Conservation (phyloP, 2,797 vertebrate genomes). For the Etheostoma nigrum region DNA sequence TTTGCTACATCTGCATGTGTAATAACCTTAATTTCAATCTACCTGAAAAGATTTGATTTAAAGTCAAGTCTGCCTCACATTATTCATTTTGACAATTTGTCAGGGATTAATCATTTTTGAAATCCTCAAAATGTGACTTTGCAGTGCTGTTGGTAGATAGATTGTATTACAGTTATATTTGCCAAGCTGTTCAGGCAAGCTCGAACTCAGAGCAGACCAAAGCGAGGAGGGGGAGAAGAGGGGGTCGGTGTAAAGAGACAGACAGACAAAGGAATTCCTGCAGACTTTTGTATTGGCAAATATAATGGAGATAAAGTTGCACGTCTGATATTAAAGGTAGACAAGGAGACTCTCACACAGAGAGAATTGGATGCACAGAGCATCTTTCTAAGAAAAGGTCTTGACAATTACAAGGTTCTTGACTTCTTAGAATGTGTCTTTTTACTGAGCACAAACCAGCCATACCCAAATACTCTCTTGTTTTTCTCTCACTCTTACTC, state of each 20-base stretch:
- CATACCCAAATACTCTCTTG: slow-evolving; percentile 3
- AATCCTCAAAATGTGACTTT: slow-evolving; percentile 50
- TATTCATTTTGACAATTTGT: slow-evolving; percentile 45
- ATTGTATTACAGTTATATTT: slow-evolving; percentile 52
- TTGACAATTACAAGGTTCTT: neutral
- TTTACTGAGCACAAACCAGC: slow-evolving; percentile 28
- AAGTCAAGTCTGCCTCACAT: slow-evolving; percentile 22
- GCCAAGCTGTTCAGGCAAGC: slow-evolving; percentile 68
- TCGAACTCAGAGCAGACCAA: slow-evolving; percentile 48
- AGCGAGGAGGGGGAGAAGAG: neutral
- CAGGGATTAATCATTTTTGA: slow-evolving; percentile 49
- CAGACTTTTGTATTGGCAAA: slow-evolving; percentile 37
- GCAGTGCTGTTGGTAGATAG: slow-evolving; percentile 39
- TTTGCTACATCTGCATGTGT: slow-evolving; percentile 5
- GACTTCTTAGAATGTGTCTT: slow-evolving; percentile 21
- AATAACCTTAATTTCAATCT: slow-evolving; percentile 42
- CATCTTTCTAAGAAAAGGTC: slow-evolving; percentile 13
- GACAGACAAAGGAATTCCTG: slow-evolving; percentile 19
- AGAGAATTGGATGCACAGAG: neutral
- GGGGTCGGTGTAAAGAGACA: neutral
- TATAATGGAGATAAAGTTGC: slow-evolving; percentile 27
- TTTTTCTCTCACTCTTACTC: slow-evolving; percentile 9
- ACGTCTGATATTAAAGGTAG: slow-evolving; percentile 26
- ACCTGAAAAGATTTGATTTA: slow-evolving; percentile 18
- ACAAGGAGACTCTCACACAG: neutral